Evolutionary conservation across 2,113 vertebrate genomes (phyloP).

Genomic region (Sceloporus tristichus): DNA sequence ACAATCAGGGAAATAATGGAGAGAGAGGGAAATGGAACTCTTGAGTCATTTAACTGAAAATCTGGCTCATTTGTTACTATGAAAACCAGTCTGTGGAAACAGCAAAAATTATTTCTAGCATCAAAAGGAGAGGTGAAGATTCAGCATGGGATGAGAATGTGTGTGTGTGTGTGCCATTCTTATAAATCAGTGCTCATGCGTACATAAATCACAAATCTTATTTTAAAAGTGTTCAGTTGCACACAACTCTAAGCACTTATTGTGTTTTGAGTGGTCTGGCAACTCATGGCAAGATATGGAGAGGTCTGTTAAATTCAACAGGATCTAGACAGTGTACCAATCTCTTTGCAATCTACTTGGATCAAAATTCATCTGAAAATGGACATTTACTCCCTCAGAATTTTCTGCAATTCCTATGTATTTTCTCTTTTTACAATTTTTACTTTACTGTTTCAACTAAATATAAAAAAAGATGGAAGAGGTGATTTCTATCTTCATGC

Average conservation of each 20-base stretch:
- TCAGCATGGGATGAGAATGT: background rate
- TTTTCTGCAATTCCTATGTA: too few relatives aligned
- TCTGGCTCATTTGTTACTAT: background rate
- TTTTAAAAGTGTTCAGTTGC: background rate
- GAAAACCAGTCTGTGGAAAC: background rate
- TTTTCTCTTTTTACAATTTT: too few relatives aligned
- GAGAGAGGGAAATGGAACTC: background rate
- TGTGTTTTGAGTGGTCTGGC: too few relatives aligned
- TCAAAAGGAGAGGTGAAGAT: background rate
- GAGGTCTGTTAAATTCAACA: too few relatives aligned
- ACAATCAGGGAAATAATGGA: conserved; percentile 3
- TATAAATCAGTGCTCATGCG: background rate
- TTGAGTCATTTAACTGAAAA: background rate
- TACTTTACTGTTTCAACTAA: too few relatives aligned
- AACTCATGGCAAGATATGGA: too few relatives aligned
- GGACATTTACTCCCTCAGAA: too few relatives aligned
- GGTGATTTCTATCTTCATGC: too few relatives aligned
- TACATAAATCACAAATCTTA: background rate
- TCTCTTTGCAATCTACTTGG: too few relatives aligned
- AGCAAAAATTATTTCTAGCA: background rate
- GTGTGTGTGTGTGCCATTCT: background rate
- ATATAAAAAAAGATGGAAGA: too few relatives aligned
- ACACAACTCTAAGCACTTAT: background rate
- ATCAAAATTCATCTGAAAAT: too few relatives aligned
- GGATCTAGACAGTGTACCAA: too few relatives aligned